Evolutionary conservation across 2,797 vertebrate genomes (phyloP).

Genomic region (Alectoris magna): DNA sequence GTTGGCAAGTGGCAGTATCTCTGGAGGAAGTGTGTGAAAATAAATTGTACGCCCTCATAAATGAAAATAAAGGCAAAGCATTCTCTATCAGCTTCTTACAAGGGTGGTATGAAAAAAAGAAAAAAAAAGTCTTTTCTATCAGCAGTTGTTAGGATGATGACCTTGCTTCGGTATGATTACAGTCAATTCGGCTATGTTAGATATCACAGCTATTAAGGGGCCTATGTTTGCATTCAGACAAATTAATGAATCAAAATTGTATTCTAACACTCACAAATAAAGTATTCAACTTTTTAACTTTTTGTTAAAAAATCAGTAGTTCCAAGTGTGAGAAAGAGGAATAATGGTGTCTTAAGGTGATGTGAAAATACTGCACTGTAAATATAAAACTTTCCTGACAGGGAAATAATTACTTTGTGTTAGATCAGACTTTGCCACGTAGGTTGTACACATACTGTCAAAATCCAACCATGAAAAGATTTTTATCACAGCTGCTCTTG

Average conservation of each 20-base stretch:
- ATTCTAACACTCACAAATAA: neutral
- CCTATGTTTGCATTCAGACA: neutral
- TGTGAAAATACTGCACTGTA: neutral
- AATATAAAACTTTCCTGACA: neutral
- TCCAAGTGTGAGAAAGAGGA: neutral
- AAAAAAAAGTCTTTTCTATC: no score
- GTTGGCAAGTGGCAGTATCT: no score
- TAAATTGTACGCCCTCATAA: no score
- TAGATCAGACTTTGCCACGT: neutral
- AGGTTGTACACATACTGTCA: neutral
- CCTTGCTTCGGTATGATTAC: no score
- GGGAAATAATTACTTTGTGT: neutral
- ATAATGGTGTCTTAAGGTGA: neutral
- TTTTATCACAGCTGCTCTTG: neutral
- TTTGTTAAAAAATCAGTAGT: neutral
- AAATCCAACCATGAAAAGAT: neutral
- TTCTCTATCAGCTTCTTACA: no score
- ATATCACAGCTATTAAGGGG: no score
- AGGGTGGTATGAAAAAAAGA: no score
- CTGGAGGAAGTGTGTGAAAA: no score
- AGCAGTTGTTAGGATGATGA: no score
- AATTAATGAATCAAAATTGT: neutral
- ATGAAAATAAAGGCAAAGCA: no score
- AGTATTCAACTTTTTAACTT: neutral
- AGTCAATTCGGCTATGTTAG: no score